Conservation (phyloP, 2,113 vertebrate species). For the Phrynocephalus versicolor region DNA sequence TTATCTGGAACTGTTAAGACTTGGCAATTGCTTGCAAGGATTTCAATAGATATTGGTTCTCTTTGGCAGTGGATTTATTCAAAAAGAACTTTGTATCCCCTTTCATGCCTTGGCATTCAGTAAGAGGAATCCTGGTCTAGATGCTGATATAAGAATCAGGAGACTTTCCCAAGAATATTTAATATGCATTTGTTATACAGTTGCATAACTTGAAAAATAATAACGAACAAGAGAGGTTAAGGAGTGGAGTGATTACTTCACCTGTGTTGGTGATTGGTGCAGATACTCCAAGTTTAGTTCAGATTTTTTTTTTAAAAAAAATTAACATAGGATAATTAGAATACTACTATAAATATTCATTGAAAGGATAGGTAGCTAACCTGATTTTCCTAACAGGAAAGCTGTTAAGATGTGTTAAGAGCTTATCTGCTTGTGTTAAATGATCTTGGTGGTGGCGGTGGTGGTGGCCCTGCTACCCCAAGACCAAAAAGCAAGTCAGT, state of each 20-base stretch:
- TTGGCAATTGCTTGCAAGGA: background rate
- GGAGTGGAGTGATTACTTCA: background rate
- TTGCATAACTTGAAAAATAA: background rate
- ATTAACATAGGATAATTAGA: no score
- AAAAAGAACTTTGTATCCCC: background rate
- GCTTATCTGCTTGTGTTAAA: no score
- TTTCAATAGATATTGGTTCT: background rate
- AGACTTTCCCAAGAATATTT: background rate
- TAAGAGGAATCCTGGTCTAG: background rate
- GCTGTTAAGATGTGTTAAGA: no score
- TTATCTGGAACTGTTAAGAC: no score
- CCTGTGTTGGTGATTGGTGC: background rate
- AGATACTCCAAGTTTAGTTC: no score
- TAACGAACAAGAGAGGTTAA: background rate
- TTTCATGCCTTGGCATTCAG: background rate
- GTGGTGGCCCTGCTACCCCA: no score
- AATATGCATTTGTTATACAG: background rate
- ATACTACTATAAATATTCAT: no score
- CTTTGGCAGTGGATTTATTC: background rate
- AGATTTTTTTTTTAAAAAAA: no score
- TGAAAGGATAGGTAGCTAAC: no score
- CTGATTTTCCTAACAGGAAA: no score
- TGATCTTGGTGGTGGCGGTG: no score
- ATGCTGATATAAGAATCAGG: background rate
- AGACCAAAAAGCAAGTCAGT: no score